These are phyloP conservation scores for Poeciliopsis gracilis DNA, from an alignment of 2,797 vertebrate genomes.

Conservation along the genomic window DNA sequence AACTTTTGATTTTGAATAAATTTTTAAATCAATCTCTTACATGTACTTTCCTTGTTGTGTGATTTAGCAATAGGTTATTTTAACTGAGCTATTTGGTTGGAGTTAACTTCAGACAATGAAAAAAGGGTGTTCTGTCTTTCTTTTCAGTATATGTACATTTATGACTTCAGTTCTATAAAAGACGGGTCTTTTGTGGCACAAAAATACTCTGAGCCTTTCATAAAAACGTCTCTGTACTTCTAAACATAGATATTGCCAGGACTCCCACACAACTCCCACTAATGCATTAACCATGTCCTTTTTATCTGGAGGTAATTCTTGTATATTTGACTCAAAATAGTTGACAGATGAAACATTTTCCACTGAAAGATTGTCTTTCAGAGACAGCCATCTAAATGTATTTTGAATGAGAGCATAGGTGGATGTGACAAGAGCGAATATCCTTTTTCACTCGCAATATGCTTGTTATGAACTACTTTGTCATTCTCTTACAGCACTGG, in stretches of 20 bases:
- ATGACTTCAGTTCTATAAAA: background rate
- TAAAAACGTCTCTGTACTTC: slow-evolving; percentile 27
- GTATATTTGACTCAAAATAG: slow-evolving; percentile 63
- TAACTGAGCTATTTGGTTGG: background rate
- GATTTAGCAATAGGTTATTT: background rate
- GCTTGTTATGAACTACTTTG: background rate
- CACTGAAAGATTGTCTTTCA: slow-evolving; percentile 25
- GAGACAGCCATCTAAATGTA: slow-evolving; percentile 21
- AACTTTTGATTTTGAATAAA: background rate
- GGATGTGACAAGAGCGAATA: slow-evolving; percentile 1
- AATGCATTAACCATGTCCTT: slow-evolving; percentile 75
- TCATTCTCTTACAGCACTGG: background rate
- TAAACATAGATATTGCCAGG: slow-evolving; percentile 54
- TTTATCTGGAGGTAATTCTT: slow-evolving; percentile 57
- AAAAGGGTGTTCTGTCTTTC: background rate
- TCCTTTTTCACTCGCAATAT: background rate
- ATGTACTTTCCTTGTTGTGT: background rate
- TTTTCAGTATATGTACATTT: background rate
- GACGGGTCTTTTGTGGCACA: background rate
- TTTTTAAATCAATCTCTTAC: background rate
- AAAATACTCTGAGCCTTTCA: slow-evolving; percentile 3
- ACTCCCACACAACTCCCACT: slow-evolving; percentile 44
- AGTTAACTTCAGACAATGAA: background rate
- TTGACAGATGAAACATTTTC: slow-evolving; percentile 34
- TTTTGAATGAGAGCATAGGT: slow-evolving; percentile 37